Percentiles rank a stretch among this genome's conserved stretches.
These are phyloP conservation scores for Phacellophora camtschatica DNA, from an alignment of 30 jellyfish, hydroid and myxozoan genomes.

Conservation along the genomic window DNA sequence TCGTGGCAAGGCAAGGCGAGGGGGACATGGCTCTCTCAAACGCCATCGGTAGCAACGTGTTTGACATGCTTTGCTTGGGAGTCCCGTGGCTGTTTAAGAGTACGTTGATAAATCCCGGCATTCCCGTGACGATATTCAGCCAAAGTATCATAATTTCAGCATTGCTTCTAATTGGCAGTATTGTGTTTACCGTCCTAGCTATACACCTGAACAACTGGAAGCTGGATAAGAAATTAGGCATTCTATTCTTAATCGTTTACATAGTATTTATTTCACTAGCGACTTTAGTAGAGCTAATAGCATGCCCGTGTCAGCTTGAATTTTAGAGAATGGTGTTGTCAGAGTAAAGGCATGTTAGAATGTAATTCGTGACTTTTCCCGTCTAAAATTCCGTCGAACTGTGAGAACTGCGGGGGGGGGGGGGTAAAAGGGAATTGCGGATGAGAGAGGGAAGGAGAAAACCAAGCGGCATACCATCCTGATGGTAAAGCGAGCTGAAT, in stretches of 20 bases:
- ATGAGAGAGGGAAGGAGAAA: too few species aligned
- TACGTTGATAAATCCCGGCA: conserved; percentile 83
- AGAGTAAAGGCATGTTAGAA: too few species aligned
- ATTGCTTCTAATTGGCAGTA: conserved; percentile 84
- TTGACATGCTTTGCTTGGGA: conserved; percentile 98
- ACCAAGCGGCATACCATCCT: too few species aligned
- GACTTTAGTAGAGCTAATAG: conserved; percentile 89
- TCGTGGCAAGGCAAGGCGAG: conserved; percentile 98
- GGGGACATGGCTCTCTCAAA: conserved; percentile 99
- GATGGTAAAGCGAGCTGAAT: too few species aligned
- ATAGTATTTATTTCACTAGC: conserved; percentile 92
- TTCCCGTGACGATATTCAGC: conserved; percentile 78
- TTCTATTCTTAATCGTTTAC: conserved; percentile 79
- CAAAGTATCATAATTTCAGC: conserved; percentile 94
- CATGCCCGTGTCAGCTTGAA: conserved; percentile 97
- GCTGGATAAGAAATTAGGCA: conserved; percentile 84
- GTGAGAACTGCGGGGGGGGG: too few species aligned
- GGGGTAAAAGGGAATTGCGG: too few species aligned
- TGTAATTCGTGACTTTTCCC: too few species aligned
- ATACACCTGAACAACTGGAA: conserved; percentile 95
- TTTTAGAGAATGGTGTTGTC: conserved; percentile 17
- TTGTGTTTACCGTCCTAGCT: conserved; percentile 82
- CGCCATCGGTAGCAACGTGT: conserved; percentile 99
- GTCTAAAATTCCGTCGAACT: too few species aligned
- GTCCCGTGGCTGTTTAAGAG: conserved; percentile 98